Conservation (phyloP, 2,797 vertebrate genomes). For the Lepilemur septentrionalis region DNA sequence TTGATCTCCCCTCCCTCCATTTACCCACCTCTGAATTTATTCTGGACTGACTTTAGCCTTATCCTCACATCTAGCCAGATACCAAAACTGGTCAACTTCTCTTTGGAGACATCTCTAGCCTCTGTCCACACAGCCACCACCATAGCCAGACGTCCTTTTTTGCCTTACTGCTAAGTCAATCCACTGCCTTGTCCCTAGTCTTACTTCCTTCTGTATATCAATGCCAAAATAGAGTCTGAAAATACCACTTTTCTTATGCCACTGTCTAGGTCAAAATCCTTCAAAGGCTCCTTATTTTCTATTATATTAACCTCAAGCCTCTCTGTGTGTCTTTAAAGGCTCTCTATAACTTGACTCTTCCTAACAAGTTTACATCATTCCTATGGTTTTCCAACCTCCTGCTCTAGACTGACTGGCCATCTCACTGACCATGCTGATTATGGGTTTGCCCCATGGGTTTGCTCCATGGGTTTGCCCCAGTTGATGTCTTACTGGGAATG, state of each 20-base stretch:
- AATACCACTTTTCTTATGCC: neutral
- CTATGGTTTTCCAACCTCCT: neutral
- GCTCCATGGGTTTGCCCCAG: accelerated
- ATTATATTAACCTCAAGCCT: neutral
- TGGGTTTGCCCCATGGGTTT: accelerated
- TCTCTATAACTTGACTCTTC: neutral
- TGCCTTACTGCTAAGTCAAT: neutral
- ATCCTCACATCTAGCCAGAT: neutral
- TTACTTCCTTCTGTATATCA: neutral
- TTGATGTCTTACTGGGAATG: neutral
- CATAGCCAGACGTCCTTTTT: neutral
- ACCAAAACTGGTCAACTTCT: neutral
- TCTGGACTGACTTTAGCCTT: neutral
- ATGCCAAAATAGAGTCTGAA: neutral
- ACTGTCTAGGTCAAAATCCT: neutral
- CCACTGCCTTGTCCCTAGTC: neutral
- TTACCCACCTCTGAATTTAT: neutral
- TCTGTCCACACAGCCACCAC: neutral
- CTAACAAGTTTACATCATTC: neutral
- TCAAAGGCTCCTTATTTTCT: neutral
- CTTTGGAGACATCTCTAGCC: neutral
- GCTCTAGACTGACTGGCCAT: neutral
- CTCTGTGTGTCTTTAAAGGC: neutral
- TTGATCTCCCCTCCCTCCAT: neutral
- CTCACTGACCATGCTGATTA: neutral